These are phyloP conservation scores for Bombus sibiricus DNA, from an alignment of 1,140 invertebrate genomes.

Conservation along the genomic window DNA sequence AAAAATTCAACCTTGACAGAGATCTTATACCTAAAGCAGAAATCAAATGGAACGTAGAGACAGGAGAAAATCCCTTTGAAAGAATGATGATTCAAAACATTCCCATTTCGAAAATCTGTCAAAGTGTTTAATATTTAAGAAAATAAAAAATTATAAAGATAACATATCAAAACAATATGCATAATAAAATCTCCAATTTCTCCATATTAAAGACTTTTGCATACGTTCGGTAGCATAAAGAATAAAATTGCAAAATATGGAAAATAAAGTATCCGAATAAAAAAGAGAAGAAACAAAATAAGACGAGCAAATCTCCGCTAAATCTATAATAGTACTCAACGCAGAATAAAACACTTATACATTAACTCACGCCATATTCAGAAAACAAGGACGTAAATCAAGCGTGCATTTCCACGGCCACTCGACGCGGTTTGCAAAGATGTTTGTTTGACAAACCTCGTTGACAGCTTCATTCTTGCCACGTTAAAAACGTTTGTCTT, in stretches of 20 bases:
- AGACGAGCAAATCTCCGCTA: neutral
- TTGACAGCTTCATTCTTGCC: neutral
- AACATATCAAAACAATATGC: neutral
- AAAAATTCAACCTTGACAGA: too few relatives aligned
- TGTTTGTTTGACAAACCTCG: slow-evolving; percentile 32
- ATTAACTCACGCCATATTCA: neutral
- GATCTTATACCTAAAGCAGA: too few relatives aligned
- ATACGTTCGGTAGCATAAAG: too few relatives aligned
- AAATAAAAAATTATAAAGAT: neutral
- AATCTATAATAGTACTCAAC: too few relatives aligned
- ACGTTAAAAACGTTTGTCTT: slow-evolving; percentile 42
- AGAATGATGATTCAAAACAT: too few relatives aligned
- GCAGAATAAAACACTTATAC: neutral
- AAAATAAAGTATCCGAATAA: too few relatives aligned
- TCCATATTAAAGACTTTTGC: too few relatives aligned
- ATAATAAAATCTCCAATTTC: neutral
- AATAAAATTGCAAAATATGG: too few relatives aligned
- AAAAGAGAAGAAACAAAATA: neutral
- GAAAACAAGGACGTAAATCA: slow-evolving; percentile 29
- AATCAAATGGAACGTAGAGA: too few relatives aligned
- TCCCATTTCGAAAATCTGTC: too few relatives aligned
- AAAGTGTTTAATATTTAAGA: neutral
- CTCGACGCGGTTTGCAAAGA: neutral
- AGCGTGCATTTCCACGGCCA: neutral
- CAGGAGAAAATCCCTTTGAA: too few relatives aligned